Evolutionary conservation across 2,113 vertebrate genomes (phyloP), one percentile per base, ranked within the genome.

Genomic region (Seriola aureovittata): DNA sequence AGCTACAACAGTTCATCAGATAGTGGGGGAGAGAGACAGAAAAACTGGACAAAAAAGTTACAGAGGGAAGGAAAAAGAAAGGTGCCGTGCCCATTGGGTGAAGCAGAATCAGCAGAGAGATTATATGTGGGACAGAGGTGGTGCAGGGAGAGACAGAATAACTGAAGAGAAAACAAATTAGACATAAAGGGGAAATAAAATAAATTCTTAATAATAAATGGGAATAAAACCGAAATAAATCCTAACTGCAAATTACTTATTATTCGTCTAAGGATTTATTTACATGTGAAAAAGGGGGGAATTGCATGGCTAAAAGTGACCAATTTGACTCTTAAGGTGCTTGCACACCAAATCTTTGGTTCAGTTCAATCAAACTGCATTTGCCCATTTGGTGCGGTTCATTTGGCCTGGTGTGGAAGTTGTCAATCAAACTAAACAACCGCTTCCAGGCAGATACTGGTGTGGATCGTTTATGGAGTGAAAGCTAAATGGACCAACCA

Each of bases 61-160:
- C 7, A 62, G 25, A 72, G 5, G 4, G 8, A 7, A n/a, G 21
- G 17, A 46, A 40, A n/a, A 40, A 21, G 6, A 63, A 62, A 34
- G 17, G n/a, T 23, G 13, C 9, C 2, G 25, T 2, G 46, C 21
- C 57, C 13, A 16, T 1, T 64, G 46, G 48, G 40, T 17, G 58
- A 59, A 44, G 29, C 25, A 57, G 6, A 55, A 38, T 38, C 23
- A 38, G n/a, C 17, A 55, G 17, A 32, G 63, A 60, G 29, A 78
- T 75, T 32, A 71, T 44, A 81, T 69, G 64, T 36, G 25, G 23
- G 59, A 67, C 12, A 65, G 29, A 14, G n/a, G 50, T 73, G 55
- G 46, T 38, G 3, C 19, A 25, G 2, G 19, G 36, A 57, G 57
- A 57, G 57, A 74, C 46, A 60, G 9, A 34, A 40, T 42, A 71